Base-by-base conservation (phyloP, 1,140 invertebrate species). In the Euura saliciscinereae region DNA sequence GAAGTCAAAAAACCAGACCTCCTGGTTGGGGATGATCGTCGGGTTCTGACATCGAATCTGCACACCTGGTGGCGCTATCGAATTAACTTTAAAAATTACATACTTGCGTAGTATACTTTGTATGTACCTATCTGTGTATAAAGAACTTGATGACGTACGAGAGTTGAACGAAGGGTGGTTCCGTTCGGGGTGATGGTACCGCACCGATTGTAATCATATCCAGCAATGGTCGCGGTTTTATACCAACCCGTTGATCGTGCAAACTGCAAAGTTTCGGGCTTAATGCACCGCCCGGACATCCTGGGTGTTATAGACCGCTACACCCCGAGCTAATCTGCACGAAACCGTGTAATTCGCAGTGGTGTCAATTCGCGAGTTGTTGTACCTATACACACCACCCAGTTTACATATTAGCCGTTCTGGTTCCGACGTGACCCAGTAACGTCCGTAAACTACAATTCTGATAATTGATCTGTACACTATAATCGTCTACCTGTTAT, bases 11-110 rank as follows among this genome's bases (percentile, higher is more conserved):
- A 28, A 28, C 51, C 51, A 59, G 51, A 71, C 65, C 74, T 85
- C 84, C 84, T 86, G 83, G 83, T 71, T 86, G 82, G 4, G 85
- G 80, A 28, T 28, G 28, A 71, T 85, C 83, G 43, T 86, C 85
- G 11, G 83, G 82, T 76, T 86, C 85, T 1, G 81, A 80, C 84
- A 86, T 85, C 7, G 85, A 77, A 75, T 83, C 84, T 46, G 85
- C 83, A 51, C 78, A 86, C 70, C 80, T 81, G 0, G 85, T 82
- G 73, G 80, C 77, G 28, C 28, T 28, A 28, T 28, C 28, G 28
- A 28, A 28, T 28, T 28, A 28, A 28, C 28, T 28, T 28, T 28
- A 28, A 28, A 28, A 28, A 28, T 28, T 28, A 28, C 28, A 28
- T 28, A 28, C 28, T 28, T 28, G 28, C 28, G 28, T 28, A 28